A percentile compares a stretch with the other conserved stretches of the same genome.
phyloP scores from a whole-genome alignment of 1,140 invertebrate species.

The Neelides sp. region DNA sequence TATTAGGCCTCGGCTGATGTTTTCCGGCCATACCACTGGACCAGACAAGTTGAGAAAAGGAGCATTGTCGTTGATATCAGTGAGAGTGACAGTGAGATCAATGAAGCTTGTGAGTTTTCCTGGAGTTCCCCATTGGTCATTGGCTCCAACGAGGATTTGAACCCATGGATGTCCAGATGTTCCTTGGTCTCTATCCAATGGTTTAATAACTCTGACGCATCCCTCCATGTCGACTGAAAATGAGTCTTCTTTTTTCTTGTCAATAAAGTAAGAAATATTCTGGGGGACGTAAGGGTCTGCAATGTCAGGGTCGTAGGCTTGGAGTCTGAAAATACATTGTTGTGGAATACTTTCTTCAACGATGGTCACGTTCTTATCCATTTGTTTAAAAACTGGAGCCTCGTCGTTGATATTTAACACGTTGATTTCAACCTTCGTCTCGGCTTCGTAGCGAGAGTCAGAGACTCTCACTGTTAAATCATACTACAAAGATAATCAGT shows the following conservation, averaged over 20 bases:
- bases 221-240: slow-evolving; percentile 57
- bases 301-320: slow-evolving; percentile 74
- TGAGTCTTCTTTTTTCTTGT: slow-evolving; percentile 46
- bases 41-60: slow-evolving; percentile 62
- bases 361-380: slow-evolving; percentile 52
- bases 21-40: slow-evolving; percentile 70
- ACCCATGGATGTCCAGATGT: slow-evolving; percentile 56
- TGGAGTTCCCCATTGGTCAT: slow-evolving; percentile 56
- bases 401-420: slow-evolving; percentile 65
- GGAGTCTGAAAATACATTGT: slow-evolving; percentile 51
- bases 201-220: slow-evolving; percentile 58
- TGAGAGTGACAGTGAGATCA: slow-evolving; percentile 59
- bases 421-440: slow-evolving; percentile 58
- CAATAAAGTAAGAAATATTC: slow-evolving; percentile 60
- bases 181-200: slow-evolving; percentile 74
- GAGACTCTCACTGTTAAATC: slow-evolving; percentile 59
- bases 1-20: slow-evolving; percentile 53
- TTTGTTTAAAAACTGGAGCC: slow-evolving; percentile 55
- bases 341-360: slow-evolving; percentile 51
- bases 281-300: slow-evolving; percentile 56
- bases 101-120: slow-evolving; percentile 47
- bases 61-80: slow-evolving; percentile 80
- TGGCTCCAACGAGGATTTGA: slow-evolving; percentile 67
- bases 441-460: slow-evolving; percentile 62
- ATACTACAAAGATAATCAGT: too few species aligned